Conservation (phyloP, 1,140 invertebrate genomes). For the Lordiphosa collinella region DNA sequence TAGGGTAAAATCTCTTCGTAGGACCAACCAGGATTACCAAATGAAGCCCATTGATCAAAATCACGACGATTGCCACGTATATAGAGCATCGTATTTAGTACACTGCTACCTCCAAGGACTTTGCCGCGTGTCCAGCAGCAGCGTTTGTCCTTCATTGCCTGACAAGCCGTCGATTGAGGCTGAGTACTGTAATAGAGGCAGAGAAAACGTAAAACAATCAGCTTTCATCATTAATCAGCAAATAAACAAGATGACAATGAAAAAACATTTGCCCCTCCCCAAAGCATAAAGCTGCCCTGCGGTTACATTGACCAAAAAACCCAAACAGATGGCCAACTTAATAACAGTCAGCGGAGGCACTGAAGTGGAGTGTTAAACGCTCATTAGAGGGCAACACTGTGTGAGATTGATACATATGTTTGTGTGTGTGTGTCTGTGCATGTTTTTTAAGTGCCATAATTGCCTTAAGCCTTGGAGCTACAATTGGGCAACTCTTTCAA, state of each 20-base stretch:
- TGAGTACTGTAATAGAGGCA: constrained; percentile 84
- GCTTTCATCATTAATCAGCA: neutral
- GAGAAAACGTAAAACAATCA: neutral
- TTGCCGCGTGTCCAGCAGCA: constrained; percentile 93
- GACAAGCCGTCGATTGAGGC: constrained; percentile 90
- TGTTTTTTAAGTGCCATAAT: constrained; percentile 8
- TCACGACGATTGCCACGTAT: constrained; percentile 93
- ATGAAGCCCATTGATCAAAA: constrained; percentile 92
- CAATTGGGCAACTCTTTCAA: constrained; percentile 1
- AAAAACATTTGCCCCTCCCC: constrained; percentile 4
- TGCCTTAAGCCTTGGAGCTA: constrained; percentile 4
- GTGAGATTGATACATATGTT: constrained; percentile 1
- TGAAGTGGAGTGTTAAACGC: constrained; percentile 11
- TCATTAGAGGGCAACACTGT: constrained; percentile 10
- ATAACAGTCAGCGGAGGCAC: constrained; percentile 36
- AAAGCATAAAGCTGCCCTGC: neutral
- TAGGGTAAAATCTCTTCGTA: constrained; percentile 93
- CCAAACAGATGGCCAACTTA: constrained; percentile 40
- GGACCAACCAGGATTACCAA: constrained; percentile 94
- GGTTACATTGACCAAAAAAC: constrained; percentile 25
- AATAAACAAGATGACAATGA: neutral
- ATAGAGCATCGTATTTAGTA: constrained; percentile 95
- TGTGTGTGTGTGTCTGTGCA: neutral
- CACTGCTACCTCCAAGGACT: constrained; percentile 91
- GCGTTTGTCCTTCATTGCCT: constrained; percentile 89